Evolutionary conservation across 2,113 vertebrate species (phyloP).

Genomic region (Empidonax traillii): DNA sequence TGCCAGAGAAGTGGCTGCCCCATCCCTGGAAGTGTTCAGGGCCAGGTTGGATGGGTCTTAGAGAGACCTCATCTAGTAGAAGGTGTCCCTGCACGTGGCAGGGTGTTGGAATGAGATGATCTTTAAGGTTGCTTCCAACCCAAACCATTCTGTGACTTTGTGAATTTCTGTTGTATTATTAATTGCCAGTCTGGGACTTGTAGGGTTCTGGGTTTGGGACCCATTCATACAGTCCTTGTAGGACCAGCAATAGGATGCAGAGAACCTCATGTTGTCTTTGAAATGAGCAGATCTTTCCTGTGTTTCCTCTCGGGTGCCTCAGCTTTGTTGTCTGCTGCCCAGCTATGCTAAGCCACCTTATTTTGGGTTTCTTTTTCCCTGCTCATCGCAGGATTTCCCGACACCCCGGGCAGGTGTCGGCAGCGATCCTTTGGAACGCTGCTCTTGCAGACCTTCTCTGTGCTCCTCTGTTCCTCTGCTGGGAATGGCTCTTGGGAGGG

Average conservation of each 20-base stretch:
- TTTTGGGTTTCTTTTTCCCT: not conserved
- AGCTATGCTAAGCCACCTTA: accelerated
- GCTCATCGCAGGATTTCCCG: not conserved
- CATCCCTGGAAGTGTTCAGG: not conserved
- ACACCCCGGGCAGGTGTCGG: accelerated
- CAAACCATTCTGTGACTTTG: not conserved
- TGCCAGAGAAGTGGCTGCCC: not conserved
- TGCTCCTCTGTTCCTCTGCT: not conserved
- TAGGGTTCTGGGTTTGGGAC: not conserved
- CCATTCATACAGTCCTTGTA: not conserved
- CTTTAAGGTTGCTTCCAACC: not conserved
- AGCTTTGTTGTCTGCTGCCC: not conserved
- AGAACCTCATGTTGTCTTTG: not conserved
- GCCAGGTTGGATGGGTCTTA: not conserved
- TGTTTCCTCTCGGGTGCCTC: not conserved
- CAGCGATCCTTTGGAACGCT: accelerated
- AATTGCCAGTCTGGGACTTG: not conserved
- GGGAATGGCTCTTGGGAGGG: not conserved
- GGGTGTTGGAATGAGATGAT: not conserved
- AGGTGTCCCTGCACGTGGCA: not conserved
- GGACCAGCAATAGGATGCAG: not conserved
- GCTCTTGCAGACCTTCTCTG: accelerated
- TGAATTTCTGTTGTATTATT: not conserved
- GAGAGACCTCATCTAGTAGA: not conserved
- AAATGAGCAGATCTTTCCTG: accelerated